Percentiles rank a stretch among this genome's conserved stretches.
Evolutionary conservation across 1,140 invertebrate genomes (phyloP).

Genomic region (Forficula auricularia): DNA sequence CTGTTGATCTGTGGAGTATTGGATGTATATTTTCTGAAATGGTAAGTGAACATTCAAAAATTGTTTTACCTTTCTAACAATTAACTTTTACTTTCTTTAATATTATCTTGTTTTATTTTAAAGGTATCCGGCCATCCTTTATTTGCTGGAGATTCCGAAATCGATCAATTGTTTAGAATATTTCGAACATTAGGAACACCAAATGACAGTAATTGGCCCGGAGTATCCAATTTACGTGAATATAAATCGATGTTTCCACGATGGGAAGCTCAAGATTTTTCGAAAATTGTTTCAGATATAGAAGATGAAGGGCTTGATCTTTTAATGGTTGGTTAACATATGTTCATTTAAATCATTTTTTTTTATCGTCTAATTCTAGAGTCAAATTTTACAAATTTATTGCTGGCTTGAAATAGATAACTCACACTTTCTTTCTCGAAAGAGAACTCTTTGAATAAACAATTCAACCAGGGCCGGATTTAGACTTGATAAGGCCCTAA

Average conservation of each 20-base stretch:
- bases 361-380: no score
- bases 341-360: constrained; percentile 13
- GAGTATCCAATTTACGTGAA: constrained; percentile 65
- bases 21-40: constrained; percentile 91
- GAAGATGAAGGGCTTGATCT: constrained; percentile 45
- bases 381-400: constrained; percentile 3
- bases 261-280: constrained; percentile 50
- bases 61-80: constrained; percentile 70
- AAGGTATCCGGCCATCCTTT: constrained; percentile 61
- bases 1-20: constrained; percentile 89
- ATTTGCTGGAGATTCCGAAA: constrained; percentile 92
- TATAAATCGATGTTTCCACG: constrained; percentile 77
- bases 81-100: constrained; percentile 28
- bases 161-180: constrained; percentile 87
- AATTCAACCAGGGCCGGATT: no score
- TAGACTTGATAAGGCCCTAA: no score
- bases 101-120: constrained; percentile 15
- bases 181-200: constrained; percentile 83
- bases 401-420: no score
- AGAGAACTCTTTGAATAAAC: no score
- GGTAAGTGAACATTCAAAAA: constrained; percentile 35
- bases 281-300: constrained; percentile 34
- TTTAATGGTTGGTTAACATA: constrained; percentile 40
- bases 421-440: no score
- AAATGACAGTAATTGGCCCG: constrained; percentile 64